These are phyloP conservation scores for Campylomormyrus numenius DNA, from an alignment of 2,113 vertebrate genomes.

Conservation along the genomic window DNA sequence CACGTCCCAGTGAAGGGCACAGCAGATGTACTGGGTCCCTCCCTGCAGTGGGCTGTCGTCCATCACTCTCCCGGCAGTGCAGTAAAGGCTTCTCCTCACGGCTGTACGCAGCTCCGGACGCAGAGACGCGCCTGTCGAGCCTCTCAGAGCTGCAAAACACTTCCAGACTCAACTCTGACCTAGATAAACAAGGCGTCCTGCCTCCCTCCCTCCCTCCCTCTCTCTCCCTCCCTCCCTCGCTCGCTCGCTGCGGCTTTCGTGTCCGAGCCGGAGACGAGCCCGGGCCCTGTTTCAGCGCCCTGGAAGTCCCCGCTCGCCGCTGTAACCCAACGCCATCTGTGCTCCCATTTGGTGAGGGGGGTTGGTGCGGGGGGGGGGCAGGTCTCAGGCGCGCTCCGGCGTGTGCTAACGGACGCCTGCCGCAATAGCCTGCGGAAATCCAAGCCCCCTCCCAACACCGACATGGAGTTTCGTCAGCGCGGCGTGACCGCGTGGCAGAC, in stretches of 20 bases:
- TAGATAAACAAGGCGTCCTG: conserved; percentile 29
- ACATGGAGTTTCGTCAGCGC: background rate
- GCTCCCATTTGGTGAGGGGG: conserved; percentile 1
- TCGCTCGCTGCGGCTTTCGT: background rate
- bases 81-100: conserved; percentile 36
- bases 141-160: conserved; percentile 34
- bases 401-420: background rate
- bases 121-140: conserved; percentile 2
- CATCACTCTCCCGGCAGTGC: conserved; percentile 35
- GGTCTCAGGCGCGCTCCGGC: background rate
- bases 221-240: background rate
- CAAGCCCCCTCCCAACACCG: background rate
- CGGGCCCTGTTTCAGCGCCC: background rate
- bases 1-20: conserved; percentile 33
- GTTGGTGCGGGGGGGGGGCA: background rate
- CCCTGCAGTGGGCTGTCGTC: conserved; percentile 30
- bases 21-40: conserved; percentile 34
- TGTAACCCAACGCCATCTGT: conserved; percentile 26
- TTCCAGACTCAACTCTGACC: conserved; percentile 39
- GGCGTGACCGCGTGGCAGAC: background rate
- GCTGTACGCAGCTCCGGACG: conserved; percentile 8
- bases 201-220: conserved; percentile 6
- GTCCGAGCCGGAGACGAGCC: background rate
- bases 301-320: background rate
- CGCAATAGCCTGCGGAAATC: background rate